Base-by-base conservation (phyloP, 1,140 invertebrate species). In the Phymorhynchus buccinoides region DNA sequence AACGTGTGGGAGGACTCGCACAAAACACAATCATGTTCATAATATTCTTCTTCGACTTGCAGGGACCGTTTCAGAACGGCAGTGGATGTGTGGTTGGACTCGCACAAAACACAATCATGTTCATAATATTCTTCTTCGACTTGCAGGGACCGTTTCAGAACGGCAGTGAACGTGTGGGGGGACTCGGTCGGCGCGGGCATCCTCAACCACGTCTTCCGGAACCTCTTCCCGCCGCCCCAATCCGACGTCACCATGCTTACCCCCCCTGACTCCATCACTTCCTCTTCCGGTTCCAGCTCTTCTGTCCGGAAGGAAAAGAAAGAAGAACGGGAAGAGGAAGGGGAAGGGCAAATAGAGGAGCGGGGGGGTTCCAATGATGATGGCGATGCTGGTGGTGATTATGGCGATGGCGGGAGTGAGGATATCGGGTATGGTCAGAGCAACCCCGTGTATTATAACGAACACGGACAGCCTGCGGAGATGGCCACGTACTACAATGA, bases 1-100 rank as follows among this genome's bases (percentile, higher is more conserved):
- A 95, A 95, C 88, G 94, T 95, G n/a, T 88, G 95, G 7, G 95
- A 95, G 0, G 95, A 95, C n/a, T n/a, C n/a, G n/a, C n/a, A n/a
- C n/a, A n/a, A n/a, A n/a, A n/a, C n/a, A n/a, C n/a, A n/a, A n/a
- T n/a, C n/a, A n/a, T n/a, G n/a, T n/a, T n/a, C n/a, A n/a, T n/a
- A n/a, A n/a, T n/a, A n/a, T n/a, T n/a, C n/a, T n/a, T n/a, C n/a
- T n/a, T n/a, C n/a, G n/a, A n/a, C n/a, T 66, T 39, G 18, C 84
- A 88, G 87, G 52, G 87, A 95, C 87, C 93, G 95, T 44, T 94
- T 95, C 73, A 90, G 95, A 52, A 95, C 95, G 22, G 92, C 94
- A 0, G 93, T 95, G 81, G 95, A 95, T 88, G 94, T 95, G n/a
- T 88, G 95, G 7, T 95, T 95, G 0, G 95, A 95, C 89, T 92